A percentile compares a stretch with the other conserved stretches of the same genome.
Evolutionary conservation across 1,140 invertebrate species (phyloP).

Genomic region (Drosophila willistoni): DNA sequence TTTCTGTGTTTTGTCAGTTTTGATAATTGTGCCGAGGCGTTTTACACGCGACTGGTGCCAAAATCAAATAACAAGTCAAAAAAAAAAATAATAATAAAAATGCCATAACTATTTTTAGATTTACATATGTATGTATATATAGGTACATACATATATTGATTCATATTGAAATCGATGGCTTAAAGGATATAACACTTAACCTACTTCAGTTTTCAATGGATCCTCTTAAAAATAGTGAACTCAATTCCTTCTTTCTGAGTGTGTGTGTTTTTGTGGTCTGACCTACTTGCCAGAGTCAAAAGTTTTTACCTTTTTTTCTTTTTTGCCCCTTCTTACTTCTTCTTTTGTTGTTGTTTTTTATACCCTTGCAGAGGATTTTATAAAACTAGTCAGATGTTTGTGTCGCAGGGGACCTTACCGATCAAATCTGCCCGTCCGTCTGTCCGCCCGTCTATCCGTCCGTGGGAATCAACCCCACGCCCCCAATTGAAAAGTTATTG

Average conservation of each 20-base stretch:
- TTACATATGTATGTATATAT: neutral
- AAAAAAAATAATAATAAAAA: neutral
- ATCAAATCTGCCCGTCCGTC: too few relatives aligned
- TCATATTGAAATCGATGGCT: slow-evolving; percentile 32
- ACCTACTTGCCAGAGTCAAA: slow-evolving; percentile 29
- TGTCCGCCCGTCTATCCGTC: too few relatives aligned
- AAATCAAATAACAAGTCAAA: slow-evolving; percentile 20
- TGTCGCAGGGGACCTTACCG: too few relatives aligned
- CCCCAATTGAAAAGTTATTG: too few relatives aligned
- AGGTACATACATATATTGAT: too few relatives aligned
- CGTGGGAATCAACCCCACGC: too few relatives aligned
- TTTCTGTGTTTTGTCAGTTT: slow-evolving; percentile 39
- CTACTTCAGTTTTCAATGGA: slow-evolving; percentile 60
- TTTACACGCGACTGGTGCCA: slow-evolving; percentile 55
- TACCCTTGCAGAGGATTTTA: neutral
- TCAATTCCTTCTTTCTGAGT: neutral
- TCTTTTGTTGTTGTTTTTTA: slow-evolving; percentile 15
- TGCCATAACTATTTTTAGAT: slow-evolving; percentile 1
- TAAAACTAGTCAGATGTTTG: too few relatives aligned
- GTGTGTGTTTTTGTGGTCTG: slow-evolving; percentile 19
- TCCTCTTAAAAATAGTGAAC: neutral
- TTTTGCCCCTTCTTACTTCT: too few relatives aligned
- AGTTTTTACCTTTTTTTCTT: slow-evolving; percentile 40
- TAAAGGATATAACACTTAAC: slow-evolving; percentile 69
- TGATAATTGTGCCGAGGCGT: slow-evolving; percentile 61